Evolutionary conservation across 2,797 vertebrate genomes (phyloP).

Genomic region (Hoplostethus mediterraneus): DNA sequence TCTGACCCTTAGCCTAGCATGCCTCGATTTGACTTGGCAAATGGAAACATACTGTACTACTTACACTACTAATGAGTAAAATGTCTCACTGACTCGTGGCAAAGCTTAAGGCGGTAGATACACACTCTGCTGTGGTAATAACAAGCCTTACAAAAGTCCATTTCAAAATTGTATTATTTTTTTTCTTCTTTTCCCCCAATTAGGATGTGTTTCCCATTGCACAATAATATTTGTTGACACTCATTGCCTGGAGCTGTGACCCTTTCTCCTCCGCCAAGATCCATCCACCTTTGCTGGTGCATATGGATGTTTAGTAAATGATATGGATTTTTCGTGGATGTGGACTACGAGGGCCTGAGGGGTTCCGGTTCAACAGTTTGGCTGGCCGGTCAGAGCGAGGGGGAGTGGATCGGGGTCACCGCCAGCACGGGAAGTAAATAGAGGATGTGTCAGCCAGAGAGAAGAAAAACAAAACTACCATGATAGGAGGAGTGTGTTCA

Average conservation of each 20-base stretch:
- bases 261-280: conserved; percentile 29
- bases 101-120: conserved; percentile 65
- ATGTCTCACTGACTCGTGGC: conserved; percentile 63
- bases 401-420: conserved; percentile 45
- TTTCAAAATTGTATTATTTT: conserved; percentile 50
- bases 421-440: conserved; percentile 52
- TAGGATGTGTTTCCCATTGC: conserved; percentile 66
- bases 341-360: conserved; percentile 37
- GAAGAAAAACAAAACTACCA: conserved; percentile 49
- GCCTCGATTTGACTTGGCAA: conserved; percentile 59
- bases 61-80: conserved; percentile 75
- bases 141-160: conserved; percentile 59
- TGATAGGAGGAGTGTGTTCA: conserved; percentile 46
- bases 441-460: conserved; percentile 50
- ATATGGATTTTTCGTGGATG: conserved; percentile 57
- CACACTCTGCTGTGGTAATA: conserved; percentile 44
- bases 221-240: conserved; percentile 78
- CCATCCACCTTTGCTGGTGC: conserved; percentile 61
- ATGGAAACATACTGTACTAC: conserved; percentile 67
- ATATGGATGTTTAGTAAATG: conserved; percentile 64
- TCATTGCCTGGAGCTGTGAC: conserved; percentile 51
- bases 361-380: conserved; percentile 53
- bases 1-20: conserved; percentile 26
- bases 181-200: conserved; percentile 67
- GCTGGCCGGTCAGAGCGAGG: conserved; percentile 43